Conservation (phyloP, 2,888 invertebrate genomes). For the Cheilosia grossa region DNA sequence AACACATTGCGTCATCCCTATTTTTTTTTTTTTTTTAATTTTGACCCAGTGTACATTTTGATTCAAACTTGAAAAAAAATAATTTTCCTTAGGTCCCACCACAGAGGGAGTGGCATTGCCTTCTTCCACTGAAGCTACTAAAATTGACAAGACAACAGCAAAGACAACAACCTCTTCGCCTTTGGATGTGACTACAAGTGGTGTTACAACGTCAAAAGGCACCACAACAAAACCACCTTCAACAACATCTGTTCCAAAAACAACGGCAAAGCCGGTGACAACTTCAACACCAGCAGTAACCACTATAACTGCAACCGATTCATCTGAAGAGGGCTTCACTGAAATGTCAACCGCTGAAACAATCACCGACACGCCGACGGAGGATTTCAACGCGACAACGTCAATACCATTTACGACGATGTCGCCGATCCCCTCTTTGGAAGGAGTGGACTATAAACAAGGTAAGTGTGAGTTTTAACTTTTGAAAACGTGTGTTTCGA, state of each 20-base stretch:
- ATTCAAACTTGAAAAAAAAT: background rate
- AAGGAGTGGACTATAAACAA: slow-evolving; percentile 83
- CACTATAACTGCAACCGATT: slow-evolving; percentile 24
- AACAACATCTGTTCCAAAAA: slow-evolving; percentile 45
- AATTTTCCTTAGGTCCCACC: slow-evolving; percentile 18
- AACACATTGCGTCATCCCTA: too few species aligned
- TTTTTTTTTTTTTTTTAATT: too few species aligned
- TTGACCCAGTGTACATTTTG: background rate
- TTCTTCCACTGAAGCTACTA: slow-evolving; percentile 77
- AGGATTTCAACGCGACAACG: slow-evolving; percentile 63
- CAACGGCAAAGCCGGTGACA: slow-evolving; percentile 16
- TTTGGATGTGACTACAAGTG: slow-evolving; percentile 23
- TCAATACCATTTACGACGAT: slow-evolving; percentile 77
- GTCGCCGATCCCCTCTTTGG: slow-evolving; percentile 79
- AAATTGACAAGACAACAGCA: slow-evolving; percentile 73
- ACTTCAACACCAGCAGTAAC: slow-evolving; percentile 22
- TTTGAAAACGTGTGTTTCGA: background rate
- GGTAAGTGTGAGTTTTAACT: slow-evolving; percentile 75
- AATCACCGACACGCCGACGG: slow-evolving; percentile 53
- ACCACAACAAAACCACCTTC: slow-evolving; percentile 48
- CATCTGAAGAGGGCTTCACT: slow-evolving; percentile 31
- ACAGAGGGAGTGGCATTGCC: slow-evolving; percentile 65
- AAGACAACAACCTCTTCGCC: slow-evolving; percentile 24
- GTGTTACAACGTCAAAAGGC: slow-evolving; percentile 30
- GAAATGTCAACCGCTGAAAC: slow-evolving; percentile 37